phyloP scores from a whole-genome alignment of 2,113 vertebrate genomes.

The Pongo pygmaeus region DNA sequence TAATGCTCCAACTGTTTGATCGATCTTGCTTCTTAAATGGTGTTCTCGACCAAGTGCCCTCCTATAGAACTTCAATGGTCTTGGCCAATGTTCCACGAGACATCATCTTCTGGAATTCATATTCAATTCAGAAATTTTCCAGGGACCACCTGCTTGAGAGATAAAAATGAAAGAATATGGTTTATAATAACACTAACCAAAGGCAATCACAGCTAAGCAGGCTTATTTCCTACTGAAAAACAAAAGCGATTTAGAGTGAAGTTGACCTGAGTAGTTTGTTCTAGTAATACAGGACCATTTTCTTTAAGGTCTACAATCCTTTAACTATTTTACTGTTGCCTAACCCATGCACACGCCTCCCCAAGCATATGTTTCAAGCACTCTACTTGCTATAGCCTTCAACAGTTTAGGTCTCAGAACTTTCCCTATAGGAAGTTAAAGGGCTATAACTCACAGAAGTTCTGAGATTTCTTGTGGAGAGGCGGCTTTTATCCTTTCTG shows the following conservation, averaged over 20 bases:
- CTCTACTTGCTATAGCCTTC: not conserved
- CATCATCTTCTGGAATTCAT: not conserved
- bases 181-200: slow-evolving; percentile 2
- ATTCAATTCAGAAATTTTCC: not conserved
- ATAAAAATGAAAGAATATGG: not conserved
- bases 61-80: not conserved
- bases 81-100: not conserved
- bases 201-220: not conserved
- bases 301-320: not conserved
- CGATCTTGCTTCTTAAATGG: not conserved
- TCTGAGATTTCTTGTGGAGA: not conserved
- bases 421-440: not conserved
- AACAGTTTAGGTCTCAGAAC: not conserved
- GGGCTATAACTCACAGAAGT: not conserved
- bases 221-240: slow-evolving; percentile 1
- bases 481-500: not conserved
- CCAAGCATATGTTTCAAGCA: not conserved
- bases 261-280: not conserved
- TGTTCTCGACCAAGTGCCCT: not conserved
- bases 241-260: not conserved
- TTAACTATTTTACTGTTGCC: not conserved
- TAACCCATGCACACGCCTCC: not conserved
- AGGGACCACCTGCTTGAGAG: not conserved
- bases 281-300: not conserved
- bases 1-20: not conserved